Percentiles rank a stretch among this genome's conserved stretches.
These are phyloP conservation scores for Athripsodes cinereus DNA, from an alignment of 2,888 invertebrate species.

Conservation along the genomic window DNA sequence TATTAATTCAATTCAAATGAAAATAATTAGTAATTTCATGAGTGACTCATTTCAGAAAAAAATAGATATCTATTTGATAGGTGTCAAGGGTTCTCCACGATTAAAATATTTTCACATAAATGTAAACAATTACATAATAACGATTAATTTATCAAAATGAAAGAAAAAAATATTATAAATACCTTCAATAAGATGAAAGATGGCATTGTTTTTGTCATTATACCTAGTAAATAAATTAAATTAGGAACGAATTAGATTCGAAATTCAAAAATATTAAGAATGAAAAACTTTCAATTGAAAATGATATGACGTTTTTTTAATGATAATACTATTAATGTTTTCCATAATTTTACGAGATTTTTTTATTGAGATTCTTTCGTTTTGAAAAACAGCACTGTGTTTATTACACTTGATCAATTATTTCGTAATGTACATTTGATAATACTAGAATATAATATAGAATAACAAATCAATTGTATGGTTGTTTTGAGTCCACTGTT, in stretches of 20 bases:
- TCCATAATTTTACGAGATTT: not conserved
- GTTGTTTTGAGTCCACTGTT: not conserved
- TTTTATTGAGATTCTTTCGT: slow-evolving; percentile 4
- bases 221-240: slow-evolving; percentile 30
- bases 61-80: no score
- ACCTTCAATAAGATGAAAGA: slow-evolving; percentile 52
- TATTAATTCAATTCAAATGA: slow-evolving; percentile 3
- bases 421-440: no score
- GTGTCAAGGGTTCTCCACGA: not conserved
- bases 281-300: not conserved
- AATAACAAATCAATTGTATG: slow-evolving; percentile 5
- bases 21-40: no score
- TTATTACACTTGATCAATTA: no score
- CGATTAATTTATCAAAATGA: not conserved
- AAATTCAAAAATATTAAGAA: not conserved
- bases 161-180: slow-evolving; percentile 8
- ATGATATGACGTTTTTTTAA: not conserved
- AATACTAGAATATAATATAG: slow-evolving; percentile 9
- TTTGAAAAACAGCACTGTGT: slow-evolving; percentile 23
- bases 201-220: slow-evolving; percentile 54
- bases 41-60: no score
- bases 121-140: not conserved
- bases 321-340: no score
- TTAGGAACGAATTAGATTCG: not conserved
- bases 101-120: not conserved